Percentiles rank a stretch among this genome's conserved stretches.
These are phyloP conservation scores for Nasonia giraulti DNA, from an alignment of 1,140 invertebrate species.

Conservation along the genomic window DNA sequence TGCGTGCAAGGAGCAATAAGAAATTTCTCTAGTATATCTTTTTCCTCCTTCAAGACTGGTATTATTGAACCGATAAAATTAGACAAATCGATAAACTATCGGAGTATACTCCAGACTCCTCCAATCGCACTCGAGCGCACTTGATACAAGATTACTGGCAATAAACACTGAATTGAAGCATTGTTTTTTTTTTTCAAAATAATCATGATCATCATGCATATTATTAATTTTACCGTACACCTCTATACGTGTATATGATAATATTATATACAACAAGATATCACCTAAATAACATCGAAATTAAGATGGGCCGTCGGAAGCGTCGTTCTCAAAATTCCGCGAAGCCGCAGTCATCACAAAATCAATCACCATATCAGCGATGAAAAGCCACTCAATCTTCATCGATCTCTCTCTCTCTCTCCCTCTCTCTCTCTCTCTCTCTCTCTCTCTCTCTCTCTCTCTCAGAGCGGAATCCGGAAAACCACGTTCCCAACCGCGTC, in stretches of 20 bases:
- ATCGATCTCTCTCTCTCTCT: no score
- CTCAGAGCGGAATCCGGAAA: neutral
- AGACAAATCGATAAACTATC: neutral
- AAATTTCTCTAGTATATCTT: neutral
- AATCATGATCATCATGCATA: conserved; percentile 24
- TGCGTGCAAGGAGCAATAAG: no score
- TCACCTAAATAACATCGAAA: conserved; percentile 39
- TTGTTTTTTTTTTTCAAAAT: conserved; percentile 10
- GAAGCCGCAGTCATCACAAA: no score
- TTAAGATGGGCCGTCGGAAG: neutral
- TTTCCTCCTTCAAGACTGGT: neutral
- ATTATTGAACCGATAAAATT: neutral
- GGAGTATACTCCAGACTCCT: neutral
- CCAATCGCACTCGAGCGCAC: conserved; percentile 11
- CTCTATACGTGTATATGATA: neutral
- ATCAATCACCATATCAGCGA: no score
- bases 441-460: no score
- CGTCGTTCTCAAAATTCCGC: no score
- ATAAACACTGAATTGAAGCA: conserved; percentile 25
- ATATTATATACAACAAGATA: conserved; percentile 34
- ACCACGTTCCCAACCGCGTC: neutral
- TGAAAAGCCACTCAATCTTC: no score
- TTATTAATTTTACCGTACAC: conserved; percentile 1
- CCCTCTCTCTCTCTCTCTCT: no score
- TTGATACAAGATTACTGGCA: conserved; percentile 29